phyloP scores from a whole-genome alignment of 2,113 vertebrate species.

The Puffinus mauretanicus region DNA sequence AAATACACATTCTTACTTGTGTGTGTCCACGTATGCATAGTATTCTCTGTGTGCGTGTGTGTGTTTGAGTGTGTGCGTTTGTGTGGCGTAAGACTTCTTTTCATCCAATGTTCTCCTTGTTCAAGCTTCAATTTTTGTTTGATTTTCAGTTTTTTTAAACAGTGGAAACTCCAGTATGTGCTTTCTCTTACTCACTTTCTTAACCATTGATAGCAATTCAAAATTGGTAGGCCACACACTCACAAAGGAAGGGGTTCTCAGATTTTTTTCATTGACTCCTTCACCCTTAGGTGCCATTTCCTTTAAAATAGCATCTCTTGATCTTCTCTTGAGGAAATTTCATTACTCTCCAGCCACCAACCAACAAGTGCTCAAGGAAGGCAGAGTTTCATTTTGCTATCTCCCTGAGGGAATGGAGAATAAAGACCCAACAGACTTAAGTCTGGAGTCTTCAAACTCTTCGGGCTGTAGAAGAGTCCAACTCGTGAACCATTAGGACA shows the following conservation, averaged over 20 bases:
- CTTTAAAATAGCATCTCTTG: conserved; percentile 36
- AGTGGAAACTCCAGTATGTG: conserved; percentile 69
- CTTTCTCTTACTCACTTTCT: conserved; percentile 59
- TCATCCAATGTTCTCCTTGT: conserved; percentile 64
- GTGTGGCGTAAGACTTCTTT: conserved; percentile 46
- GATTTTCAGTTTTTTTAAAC: conserved; percentile 36
- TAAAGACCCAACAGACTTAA: not conserved
- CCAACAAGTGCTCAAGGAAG: conserved; percentile 40
- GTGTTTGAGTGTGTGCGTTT: conserved; percentile 32
- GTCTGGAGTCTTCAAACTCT: not conserved
- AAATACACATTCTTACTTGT: conserved; percentile 75
- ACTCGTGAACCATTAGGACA: conserved; percentile 15
- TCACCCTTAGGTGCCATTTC: conserved; percentile 16
- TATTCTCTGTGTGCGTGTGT: conserved; percentile 40
- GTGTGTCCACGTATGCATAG: conserved; percentile 65
- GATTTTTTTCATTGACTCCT: conserved; percentile 17
- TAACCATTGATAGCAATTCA: conserved; percentile 54
- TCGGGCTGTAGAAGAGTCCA: not conserved
- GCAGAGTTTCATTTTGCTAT: conserved; percentile 57
- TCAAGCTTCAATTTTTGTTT: conserved; percentile 49
- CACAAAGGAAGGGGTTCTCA: conserved; percentile 37
- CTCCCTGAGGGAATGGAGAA: not conserved
- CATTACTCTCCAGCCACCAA: conserved; percentile 53
- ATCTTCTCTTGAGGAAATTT: conserved; percentile 20
- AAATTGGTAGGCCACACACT: conserved; percentile 51